These are phyloP conservation scores for Zaprionus ghesquierei DNA, from an alignment of 1,140 invertebrate genomes.

Conservation along the genomic window DNA sequence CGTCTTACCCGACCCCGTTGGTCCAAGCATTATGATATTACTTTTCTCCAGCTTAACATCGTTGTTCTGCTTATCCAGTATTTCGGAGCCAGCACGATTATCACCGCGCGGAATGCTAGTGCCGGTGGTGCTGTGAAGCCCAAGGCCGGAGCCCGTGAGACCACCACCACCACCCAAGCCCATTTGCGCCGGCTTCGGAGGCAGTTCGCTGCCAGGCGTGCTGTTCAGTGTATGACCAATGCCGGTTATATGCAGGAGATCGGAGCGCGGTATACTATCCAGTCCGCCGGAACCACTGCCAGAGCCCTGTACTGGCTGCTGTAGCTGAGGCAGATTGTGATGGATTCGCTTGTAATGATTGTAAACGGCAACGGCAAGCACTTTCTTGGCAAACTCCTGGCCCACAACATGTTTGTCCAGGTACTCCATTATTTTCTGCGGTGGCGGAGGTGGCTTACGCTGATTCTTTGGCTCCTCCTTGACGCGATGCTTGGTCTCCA, in stretches of 20 bases:
- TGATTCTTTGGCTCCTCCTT: slow-evolving; percentile 90
- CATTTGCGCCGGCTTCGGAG: slow-evolving; percentile 60
- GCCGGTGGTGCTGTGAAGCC: slow-evolving; percentile 13
- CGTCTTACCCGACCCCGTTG: slow-evolving; percentile 99
- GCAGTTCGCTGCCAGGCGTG: slow-evolving; percentile 83
- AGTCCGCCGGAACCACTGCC: slow-evolving; percentile 83
- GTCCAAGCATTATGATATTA: slow-evolving; percentile 98
- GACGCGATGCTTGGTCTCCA: slow-evolving; percentile 90
- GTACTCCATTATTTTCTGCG: slow-evolving; percentile 98
- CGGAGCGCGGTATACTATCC: slow-evolving; percentile 83
- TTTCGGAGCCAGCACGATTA: slow-evolving; percentile 87
- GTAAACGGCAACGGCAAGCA: slow-evolving; percentile 98
- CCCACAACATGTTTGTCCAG: slow-evolving; percentile 98
- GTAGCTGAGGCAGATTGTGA: slow-evolving; percentile 91
- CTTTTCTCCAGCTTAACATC: slow-evolving; percentile 97
- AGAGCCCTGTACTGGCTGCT: slow-evolving; percentile 50
- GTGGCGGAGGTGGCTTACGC: slow-evolving; percentile 92
- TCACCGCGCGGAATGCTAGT: slow-evolving; percentile 18
- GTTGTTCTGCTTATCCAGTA: slow-evolving; percentile 92
- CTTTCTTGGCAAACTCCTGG: slow-evolving; percentile 98
- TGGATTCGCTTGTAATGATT: slow-evolving; percentile 99
- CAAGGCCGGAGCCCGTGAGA: slow-evolving; percentile 50
- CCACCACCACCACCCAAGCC: slow-evolving; percentile 48
- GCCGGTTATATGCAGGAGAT: slow-evolving; percentile 92
- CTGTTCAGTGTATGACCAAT: slow-evolving; percentile 86